Evolutionary conservation across 2,888 invertebrate genomes (phyloP), one percentile per base, ranked within the genome.

Genomic region (Lapara coniferarum): DNA sequence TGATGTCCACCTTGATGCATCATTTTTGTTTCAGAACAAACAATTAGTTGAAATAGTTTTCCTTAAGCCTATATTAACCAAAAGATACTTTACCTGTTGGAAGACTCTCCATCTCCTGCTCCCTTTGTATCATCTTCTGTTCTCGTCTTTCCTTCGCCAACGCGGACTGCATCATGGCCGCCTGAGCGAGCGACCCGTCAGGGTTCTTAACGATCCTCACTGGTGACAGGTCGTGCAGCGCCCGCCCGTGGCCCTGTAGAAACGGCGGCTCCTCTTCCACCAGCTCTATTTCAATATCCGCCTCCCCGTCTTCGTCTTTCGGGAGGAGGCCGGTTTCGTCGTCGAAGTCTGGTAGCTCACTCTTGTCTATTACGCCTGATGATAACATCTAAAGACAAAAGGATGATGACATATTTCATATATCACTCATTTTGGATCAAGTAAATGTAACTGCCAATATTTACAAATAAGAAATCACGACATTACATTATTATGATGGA

Each of bases 81-180:
- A 25, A 25, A 25, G 25, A 25, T 2, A 25, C 25, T 25, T 25
- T 63, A 71, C 72, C 97, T 0, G 97, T 96, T 0, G 97, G 97
- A 16, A 96, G 89, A 0, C 97, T 96, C 84, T 98, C 98, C 95
- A 97, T 97, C 90, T 99, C 98, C 76, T 97, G 88, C 84, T 99
- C 98, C 44, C 99, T 90, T 79, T 98, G 98, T n/a, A 98, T 90
- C 98, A 98, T 98, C 90, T 99, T 99, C 81, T 97, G 96, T 86
- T 99, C 99, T 59, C 99, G 94, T 68, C 99, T 94, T 86, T 99
- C 99, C 84, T 99, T 99, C 0, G 99, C 98, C 58, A 99, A 88
- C 0, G 99, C 99, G 13, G 98, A 98, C 89, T 99, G 99, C 99
- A 99, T 99, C 98, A 99, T 99, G 0, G 99, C 99, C 0, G 99